A percentile compares a stretch with the other conserved stretches of the same genome.
Conservation (phyloP, 2,797 vertebrate genomes). For the Gallirallus australis region DNA sequence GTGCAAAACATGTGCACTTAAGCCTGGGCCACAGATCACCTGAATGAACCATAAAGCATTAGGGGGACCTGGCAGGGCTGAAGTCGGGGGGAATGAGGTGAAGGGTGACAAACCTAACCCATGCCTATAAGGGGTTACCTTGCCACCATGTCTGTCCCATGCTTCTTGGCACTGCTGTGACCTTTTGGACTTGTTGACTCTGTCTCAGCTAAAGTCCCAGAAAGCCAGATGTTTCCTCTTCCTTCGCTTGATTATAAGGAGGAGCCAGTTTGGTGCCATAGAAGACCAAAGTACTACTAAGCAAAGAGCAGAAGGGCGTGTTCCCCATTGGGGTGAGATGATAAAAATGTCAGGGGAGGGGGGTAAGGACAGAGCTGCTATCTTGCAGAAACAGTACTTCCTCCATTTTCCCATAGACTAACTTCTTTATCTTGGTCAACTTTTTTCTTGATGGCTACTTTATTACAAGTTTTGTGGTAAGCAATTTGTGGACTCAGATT, state of each 20-base stretch:
- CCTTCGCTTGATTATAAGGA: neutral
- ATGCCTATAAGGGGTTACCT: neutral
- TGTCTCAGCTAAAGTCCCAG: neutral
- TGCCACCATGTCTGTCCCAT: neutral
- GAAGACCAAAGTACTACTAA: neutral
- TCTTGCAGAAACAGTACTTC: neutral
- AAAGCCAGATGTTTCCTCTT: neutral
- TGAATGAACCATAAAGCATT: neutral
- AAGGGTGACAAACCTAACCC: neutral
- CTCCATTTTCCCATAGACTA: neutral
- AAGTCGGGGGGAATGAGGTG: neutral
- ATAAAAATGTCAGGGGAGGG: neutral
- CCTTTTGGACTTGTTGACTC: neutral
- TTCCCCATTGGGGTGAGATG: neutral
- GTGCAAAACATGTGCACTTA: neutral
- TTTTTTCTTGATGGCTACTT: neutral
- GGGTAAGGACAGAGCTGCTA: neutral
- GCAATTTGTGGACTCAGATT: neutral
- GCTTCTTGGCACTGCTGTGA: neutral
- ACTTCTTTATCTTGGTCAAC: neutral
- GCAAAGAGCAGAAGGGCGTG: neutral
- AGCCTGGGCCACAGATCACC: neutral
- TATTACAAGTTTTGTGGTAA: neutral
- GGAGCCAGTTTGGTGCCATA: neutral
- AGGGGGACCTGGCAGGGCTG: neutral